Evolutionary conservation across 2,888 invertebrate genomes (phyloP).

Genomic region (Gortyna flavago): DNA sequence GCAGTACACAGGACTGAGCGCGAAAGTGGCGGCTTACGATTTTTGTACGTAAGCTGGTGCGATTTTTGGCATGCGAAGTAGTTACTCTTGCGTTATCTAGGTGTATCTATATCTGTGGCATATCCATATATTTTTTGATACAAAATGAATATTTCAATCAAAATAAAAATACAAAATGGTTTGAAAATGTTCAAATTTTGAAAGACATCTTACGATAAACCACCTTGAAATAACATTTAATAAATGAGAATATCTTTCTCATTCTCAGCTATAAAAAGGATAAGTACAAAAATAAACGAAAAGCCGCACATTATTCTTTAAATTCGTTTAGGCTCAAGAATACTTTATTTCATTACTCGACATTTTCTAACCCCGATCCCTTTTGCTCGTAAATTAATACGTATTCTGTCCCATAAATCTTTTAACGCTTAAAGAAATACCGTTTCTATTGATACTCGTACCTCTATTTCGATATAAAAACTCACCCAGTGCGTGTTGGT

Average conservation of each 20-base stretch:
- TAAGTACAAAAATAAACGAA: conserved; percentile 16
- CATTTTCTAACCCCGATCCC: conserved; percentile 49
- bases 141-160: too few relatives aligned
- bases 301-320: conserved; percentile 26
- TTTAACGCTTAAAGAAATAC: conserved; percentile 51
- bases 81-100: too few relatives aligned
- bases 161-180: too few relatives aligned
- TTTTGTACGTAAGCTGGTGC: too few relatives aligned
- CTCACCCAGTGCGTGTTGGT: background rate
- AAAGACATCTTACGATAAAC: background rate
- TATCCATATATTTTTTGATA: too few relatives aligned
- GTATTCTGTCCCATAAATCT: conserved; percentile 61
- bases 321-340: conserved; percentile 41
- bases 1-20: too few relatives aligned
- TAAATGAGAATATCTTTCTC: background rate
- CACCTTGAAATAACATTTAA: background rate
- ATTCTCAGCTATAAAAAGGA: background rate
- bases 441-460: conserved; percentile 45
- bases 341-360: conserved; percentile 51
- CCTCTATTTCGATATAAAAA: conserved; percentile 30
- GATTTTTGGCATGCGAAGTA: too few relatives aligned
- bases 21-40: too few relatives aligned
- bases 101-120: too few relatives aligned
- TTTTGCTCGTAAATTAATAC: conserved; percentile 59
- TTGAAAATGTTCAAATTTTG: background rate